Conservation (phyloP, 2,113 vertebrate species). For the Dissostichus mawsoni region DNA sequence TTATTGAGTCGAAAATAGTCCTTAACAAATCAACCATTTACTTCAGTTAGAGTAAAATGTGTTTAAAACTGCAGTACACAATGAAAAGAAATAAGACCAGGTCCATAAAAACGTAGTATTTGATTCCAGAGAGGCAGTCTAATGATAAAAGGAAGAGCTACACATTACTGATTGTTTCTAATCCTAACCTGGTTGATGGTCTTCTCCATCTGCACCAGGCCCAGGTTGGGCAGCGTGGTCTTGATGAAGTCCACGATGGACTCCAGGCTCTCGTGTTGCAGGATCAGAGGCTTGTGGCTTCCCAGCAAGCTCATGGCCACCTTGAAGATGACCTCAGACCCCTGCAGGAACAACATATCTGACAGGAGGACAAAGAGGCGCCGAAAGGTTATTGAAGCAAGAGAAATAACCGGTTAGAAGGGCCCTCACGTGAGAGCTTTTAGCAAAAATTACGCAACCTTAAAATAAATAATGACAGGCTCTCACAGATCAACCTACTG, state of each 20-base stretch:
- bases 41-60: neutral
- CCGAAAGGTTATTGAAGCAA: neutral
- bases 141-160: neutral
- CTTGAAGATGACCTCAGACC: constrained; percentile 95
- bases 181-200: constrained; percentile 93
- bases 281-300: constrained; percentile 94
- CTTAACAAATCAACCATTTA: neutral
- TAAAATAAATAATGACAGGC: constrained; percentile 21
- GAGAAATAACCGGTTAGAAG: neutral
- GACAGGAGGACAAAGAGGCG: constrained; percentile 29
- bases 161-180: neutral
- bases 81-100: neutral
- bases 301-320: constrained; percentile 94
- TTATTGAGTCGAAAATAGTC: neutral
- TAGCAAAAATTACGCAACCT: neutral
- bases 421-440: neutral
- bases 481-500: constrained; percentile 16
- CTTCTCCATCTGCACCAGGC: constrained; percentile 97
- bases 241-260: constrained; percentile 97
- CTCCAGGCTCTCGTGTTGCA: constrained; percentile 95
- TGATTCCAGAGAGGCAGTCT: neutral
- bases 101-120: neutral
- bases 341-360: constrained; percentile 97
- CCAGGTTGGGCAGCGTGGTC: constrained; percentile 92
- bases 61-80: neutral